Evolutionary conservation across 1,140 invertebrate species (phyloP).

Genomic region (Heliconius melpomene): DNA sequence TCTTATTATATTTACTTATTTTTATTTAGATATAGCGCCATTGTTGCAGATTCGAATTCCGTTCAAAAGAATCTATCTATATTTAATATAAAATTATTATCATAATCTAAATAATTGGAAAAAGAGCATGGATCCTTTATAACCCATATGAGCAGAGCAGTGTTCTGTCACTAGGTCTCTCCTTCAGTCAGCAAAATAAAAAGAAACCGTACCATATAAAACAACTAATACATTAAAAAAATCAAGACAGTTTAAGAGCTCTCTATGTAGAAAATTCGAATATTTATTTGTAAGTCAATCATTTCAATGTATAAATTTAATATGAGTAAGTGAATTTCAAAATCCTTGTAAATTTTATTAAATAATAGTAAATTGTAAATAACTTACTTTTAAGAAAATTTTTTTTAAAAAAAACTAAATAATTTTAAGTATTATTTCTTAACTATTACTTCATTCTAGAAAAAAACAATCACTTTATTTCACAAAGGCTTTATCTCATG

Average conservation of each 20-base stretch:
- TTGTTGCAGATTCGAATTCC: no score
- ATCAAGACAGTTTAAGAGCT: not conserved
- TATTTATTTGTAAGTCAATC: not conserved
- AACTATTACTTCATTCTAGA: not conserved
- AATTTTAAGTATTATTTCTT: not conserved
- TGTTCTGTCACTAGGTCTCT: no score
- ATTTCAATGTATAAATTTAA: constrained; percentile 4
- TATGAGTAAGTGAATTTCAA: not conserved
- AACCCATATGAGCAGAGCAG: no score
- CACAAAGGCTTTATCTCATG: not conserved
- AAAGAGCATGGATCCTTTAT: no score
- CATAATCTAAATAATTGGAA: no score
- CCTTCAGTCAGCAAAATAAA: no score
- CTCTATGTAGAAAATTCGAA: not conserved
- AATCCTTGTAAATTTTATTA: not conserved
- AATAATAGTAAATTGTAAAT: not conserved
- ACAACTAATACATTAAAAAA: not conserved
- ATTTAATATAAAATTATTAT: no score
- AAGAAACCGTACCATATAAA: no score
- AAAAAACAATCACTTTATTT: no score
- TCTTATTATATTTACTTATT: no score
- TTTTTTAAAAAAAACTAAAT: not conserved
- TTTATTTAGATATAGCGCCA: no score
- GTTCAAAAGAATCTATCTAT: no score
- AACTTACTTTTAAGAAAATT: not conserved